Evolutionary conservation across 2,888 invertebrate species (phyloP), one percentile per base, ranked within the genome.

Genomic region (Eubasilissa splendida): DNA sequence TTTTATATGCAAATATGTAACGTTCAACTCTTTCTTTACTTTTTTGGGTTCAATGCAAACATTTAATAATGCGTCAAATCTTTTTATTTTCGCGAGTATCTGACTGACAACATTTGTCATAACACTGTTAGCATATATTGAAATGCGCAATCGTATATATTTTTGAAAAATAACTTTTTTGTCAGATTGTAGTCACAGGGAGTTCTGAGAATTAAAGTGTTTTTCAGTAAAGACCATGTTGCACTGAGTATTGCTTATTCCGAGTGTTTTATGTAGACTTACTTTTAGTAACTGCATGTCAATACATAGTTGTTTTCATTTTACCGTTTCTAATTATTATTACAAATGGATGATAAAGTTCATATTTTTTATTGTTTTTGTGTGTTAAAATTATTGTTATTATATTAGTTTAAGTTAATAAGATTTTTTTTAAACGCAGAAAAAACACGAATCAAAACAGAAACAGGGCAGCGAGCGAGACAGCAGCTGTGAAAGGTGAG

Each of bases 391-490:
- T 60, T 50, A 33, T 50, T 22, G 14, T 56, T 31, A 9, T 14
- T 4, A 4, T 0, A 2, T 71, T 65, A 14, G 12, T 52, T 9
- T 10, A 52, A 53, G 14, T 63, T 68, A 42, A 73, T 80, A 8
- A 54, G 11, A 65, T 42, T 59, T 42, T 81, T 82, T 78, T 80
- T 81, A 71, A 73, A 82, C 80, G 33, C 81, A 84, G 84, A 83
- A 84, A 82, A 85, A 85, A 73, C 82, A 81, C 58, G 82, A 81
- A 10, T 76, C 79, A 2, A 84, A 83, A 80, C 82, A 84, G 77
- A 82, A 83, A 66, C 77, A 73, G 33, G 80, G 79, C 42, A 81
- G 81, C 58, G 84, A 83, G 56, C 80, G 82, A 56, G 81, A 83
- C 68, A 82, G 81, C 31, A 83, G 83, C 59, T 76, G 73, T 70